Base-by-base conservation (phyloP, 2,888 invertebrate genomes). In the Icerya purchasi region DNA sequence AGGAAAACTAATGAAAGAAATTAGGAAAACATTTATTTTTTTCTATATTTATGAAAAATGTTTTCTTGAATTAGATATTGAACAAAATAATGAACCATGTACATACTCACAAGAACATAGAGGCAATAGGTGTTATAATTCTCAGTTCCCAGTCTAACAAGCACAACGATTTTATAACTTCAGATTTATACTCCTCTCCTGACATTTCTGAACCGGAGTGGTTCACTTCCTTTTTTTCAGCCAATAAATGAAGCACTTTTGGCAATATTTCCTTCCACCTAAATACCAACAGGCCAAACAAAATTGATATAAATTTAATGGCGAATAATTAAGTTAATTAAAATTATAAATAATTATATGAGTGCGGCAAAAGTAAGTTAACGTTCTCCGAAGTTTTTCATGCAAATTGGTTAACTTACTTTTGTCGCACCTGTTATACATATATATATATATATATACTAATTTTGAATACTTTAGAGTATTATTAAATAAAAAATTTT, bases 251-350 rank as follows among this genome's bases (percentile, higher is more conserved):
- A 51, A 82, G 66, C 61, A 80, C 70, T 62, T 79, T 77, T 19
- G 84, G 83, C 2, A 84, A 68, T 1, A 83, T 68, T 64, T 83
- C 82, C 64, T 79, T 78, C 83, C 84, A 84, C 64, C 82, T 83
- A n/a, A n/a, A n/a, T n/a, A n/a, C n/a, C n/a, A n/a, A n/a, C n/a
- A n/a, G n/a, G n/a, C n/a, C n/a, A n/a, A n/a, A n/a, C n/a, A n/a
- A n/a, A n/a, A n/a, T n/a, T n/a, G n/a, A n/a, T n/a, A n/a, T n/a
- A n/a, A n/a, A n/a, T n/a, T n/a, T n/a, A n/a, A n/a, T n/a, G n/a
- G n/a, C n/a, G n/a, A n/a, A n/a, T n/a, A n/a, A n/a, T n/a, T n/a
- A n/a, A n/a, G n/a, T n/a, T n/a, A n/a, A n/a, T n/a, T n/a, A n/a
- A n/a, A n/a, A n/a, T n/a, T n/a, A n/a, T n/a, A n/a, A n/a, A n/a